Percentiles rank a stretch among this genome's conserved stretches.
Conservation (phyloP, 2,113 vertebrate genomes). For the Mastomys natalensis region DNA sequence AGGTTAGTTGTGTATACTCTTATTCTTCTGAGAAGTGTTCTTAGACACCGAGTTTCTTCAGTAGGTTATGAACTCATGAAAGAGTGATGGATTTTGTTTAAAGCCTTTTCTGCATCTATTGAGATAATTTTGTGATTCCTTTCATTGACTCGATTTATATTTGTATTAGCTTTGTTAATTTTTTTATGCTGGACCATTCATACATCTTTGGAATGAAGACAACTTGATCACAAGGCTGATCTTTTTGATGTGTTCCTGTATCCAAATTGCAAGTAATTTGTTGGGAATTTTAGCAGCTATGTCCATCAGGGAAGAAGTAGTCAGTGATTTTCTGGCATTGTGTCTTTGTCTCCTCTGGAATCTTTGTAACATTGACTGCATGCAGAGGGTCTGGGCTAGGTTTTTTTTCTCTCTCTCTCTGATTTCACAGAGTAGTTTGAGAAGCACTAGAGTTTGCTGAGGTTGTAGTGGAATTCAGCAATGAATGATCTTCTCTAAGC, state of each 20-base stretch:
- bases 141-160: no score
- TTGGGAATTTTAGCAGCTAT: background rate
- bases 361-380: background rate
- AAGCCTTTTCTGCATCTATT: background rate
- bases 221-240: background rate
- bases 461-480: background rate
- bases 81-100: background rate
- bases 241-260: background rate
- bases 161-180: background rate
- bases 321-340: background rate
- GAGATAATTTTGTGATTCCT: background rate
- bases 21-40: background rate
- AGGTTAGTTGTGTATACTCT: background rate
- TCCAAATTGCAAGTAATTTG: background rate
- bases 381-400: no score
- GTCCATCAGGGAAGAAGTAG: background rate
- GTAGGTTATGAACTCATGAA: background rate
- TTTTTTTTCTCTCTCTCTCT: background rate
- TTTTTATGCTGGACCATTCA: background rate
- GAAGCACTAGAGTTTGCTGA: background rate
- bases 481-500: background rate
- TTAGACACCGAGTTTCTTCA: background rate
- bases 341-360: background rate
- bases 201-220: background rate
- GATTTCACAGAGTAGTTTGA: background rate